phyloP scores from a whole-genome alignment of 2,113 vertebrate genomes.

The Hippopotamus amphibius region DNA sequence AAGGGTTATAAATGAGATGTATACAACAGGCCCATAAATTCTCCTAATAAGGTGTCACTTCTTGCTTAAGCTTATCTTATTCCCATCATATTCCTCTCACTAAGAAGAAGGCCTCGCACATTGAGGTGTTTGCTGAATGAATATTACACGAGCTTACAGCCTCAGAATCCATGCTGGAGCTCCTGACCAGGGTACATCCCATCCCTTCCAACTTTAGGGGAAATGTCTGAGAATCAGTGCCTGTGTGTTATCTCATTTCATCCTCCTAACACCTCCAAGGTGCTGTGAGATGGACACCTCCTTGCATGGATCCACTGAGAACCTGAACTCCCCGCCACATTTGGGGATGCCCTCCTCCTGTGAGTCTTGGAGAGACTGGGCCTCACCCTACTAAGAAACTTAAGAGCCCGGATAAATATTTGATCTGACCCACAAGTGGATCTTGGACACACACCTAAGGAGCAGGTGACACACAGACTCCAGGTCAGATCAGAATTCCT shows the following conservation, averaged over 20 bases:
- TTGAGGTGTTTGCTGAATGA: neutral
- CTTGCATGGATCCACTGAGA: neutral
- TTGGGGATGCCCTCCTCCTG: neutral
- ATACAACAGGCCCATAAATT: too few species aligned
- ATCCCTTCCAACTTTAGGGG: too few species aligned
- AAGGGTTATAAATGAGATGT: too few species aligned
- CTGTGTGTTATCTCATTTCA: accelerated
- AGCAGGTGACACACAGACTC: neutral
- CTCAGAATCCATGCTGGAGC: too few species aligned
- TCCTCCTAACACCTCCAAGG: neutral
- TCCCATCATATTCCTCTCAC: too few species aligned
- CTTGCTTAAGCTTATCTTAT: too few species aligned
- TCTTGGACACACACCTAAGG: neutral
- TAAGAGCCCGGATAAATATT: neutral
- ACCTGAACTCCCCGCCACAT: neutral
- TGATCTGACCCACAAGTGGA: neutral
- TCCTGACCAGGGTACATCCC: too few species aligned
- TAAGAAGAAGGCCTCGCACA: neutral
- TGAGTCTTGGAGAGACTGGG: neutral
- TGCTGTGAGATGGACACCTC: neutral
- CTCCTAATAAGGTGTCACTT: too few species aligned
- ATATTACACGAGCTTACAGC: neutral
- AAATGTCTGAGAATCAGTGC: neutral
- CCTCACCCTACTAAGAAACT: neutral
- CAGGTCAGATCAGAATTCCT: neutral